A percentile compares a stretch with the other conserved stretches of the same genome.
These are phyloP conservation scores for Eublepharis macularius DNA, from an alignment of 2,113 vertebrate genomes.

Conservation along the genomic window DNA sequence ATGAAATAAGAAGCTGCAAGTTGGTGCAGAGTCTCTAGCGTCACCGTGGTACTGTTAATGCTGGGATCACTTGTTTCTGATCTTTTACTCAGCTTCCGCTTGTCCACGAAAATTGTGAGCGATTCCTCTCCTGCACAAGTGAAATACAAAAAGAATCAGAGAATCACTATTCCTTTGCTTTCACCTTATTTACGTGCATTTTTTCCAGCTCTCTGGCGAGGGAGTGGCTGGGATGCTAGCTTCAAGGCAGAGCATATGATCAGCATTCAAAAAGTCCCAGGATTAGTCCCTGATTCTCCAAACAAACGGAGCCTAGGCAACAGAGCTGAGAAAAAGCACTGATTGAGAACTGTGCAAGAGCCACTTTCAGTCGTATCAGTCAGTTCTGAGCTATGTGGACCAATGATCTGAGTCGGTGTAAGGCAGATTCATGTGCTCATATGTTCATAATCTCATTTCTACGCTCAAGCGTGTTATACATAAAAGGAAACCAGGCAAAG, in stretches of 20 bases:
- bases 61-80: constrained; percentile 82
- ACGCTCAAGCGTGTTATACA: neutral
- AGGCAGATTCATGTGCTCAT: neutral
- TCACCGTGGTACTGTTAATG: constrained; percentile 82
- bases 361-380: neutral
- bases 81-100: constrained; percentile 91
- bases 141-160: constrained; percentile 2
- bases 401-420: neutral
- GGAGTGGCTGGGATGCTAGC: neutral
- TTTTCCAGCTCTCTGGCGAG: neutral
- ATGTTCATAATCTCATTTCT: rapidly evolving
- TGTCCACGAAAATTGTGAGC: constrained; percentile 97
- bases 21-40: constrained; percentile 79
- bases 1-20: constrained; percentile 87
- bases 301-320: neutral
- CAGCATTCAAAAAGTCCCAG: neutral
- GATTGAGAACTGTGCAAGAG: neutral
- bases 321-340: neutral
- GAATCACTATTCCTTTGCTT: neutral
- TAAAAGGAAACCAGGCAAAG: neutral
- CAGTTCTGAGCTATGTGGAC: neutral
- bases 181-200: neutral
- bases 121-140: constrained; percentile 89
- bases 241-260: neutral
- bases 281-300: neutral